These are phyloP conservation scores for Emys orbicularis DNA, from an alignment of 2,797 vertebrate genomes.

Conservation along the genomic window DNA sequence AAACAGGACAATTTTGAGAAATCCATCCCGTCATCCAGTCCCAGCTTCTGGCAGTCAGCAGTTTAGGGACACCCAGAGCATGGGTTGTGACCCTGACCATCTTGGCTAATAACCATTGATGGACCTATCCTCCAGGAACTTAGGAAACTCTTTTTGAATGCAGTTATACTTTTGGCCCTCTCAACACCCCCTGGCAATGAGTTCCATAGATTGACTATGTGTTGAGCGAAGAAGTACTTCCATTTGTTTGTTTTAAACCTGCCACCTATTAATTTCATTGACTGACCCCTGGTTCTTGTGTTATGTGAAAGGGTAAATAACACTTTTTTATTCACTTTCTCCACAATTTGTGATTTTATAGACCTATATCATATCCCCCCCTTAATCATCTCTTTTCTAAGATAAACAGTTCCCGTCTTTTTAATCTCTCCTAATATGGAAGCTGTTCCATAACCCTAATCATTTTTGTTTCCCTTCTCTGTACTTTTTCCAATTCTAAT, in stretches of 20 bases:
- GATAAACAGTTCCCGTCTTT: background rate
- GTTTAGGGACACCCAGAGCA: background rate
- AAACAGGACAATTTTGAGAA: background rate
- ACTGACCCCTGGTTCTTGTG: background rate
- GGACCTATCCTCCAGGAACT: background rate
- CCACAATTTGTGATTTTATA: background rate
- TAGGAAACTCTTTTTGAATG: background rate
- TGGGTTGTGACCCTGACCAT: background rate
- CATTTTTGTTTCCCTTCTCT: background rate
- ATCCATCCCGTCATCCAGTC: background rate
- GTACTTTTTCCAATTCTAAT: background rate
- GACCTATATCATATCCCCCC: background rate
- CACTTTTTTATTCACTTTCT: background rate
- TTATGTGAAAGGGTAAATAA: background rate
- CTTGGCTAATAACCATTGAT: background rate
- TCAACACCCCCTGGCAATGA: background rate
- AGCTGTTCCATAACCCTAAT: background rate
- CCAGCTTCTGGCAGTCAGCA: background rate
- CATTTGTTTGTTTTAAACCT: background rate
- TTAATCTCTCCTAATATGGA: background rate
- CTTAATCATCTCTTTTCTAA: background rate
- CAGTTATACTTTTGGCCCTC: too few species aligned
- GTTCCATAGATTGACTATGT: background rate
- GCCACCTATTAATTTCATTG: background rate
- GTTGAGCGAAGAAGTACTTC: background rate